Percentiles rank a stretch among this genome's conserved stretches.
These are phyloP conservation scores for Isotomurus palustris DNA, from an alignment of 2,888 invertebrate species.

Conservation along the genomic window DNA sequence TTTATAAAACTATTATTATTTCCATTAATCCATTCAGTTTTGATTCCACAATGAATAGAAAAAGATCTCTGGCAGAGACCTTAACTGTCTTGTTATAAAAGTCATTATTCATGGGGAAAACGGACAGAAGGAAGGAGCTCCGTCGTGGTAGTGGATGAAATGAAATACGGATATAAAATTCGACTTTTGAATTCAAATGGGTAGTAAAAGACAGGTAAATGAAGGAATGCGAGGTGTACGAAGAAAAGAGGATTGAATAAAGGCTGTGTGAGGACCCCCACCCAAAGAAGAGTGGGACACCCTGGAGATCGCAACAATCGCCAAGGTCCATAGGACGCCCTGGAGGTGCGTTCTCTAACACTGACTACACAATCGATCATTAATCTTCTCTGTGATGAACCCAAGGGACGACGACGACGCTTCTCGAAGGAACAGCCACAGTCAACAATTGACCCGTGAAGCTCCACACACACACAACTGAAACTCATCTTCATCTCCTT, in stretches of 20 bases:
- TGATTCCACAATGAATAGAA: too few relatives aligned
- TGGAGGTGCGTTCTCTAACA: conserved; percentile 43
- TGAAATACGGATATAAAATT: not conserved
- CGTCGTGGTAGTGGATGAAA: too few relatives aligned
- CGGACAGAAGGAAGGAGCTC: too few relatives aligned
- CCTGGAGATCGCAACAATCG: conserved; percentile 44
- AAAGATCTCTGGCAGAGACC: too few relatives aligned
- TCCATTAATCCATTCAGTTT: too few relatives aligned
- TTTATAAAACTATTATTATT: too few relatives aligned
- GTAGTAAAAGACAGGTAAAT: conserved; percentile 21
- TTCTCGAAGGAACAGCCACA: conserved; percentile 10
- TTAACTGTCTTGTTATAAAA: not conserved
- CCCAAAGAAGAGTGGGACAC: conserved; percentile 39
- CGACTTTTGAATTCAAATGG: not conserved
- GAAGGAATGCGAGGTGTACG: conserved; percentile 26
- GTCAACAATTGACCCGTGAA: conserved; percentile 14
- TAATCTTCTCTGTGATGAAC: conserved; percentile 41
- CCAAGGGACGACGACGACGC: conserved; percentile 25
- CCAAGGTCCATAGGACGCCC: conserved; percentile 40
- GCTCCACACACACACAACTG: not conserved
- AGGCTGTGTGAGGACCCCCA: conserved; percentile 36
- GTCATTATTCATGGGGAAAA: conserved; percentile 1
- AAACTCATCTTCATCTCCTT: conserved; percentile 12
- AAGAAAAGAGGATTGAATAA: conserved; percentile 17
- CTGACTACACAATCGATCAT: conserved; percentile 45